Conservation (phyloP, 2,888 invertebrate species). For the Apoda limacodes region DNA sequence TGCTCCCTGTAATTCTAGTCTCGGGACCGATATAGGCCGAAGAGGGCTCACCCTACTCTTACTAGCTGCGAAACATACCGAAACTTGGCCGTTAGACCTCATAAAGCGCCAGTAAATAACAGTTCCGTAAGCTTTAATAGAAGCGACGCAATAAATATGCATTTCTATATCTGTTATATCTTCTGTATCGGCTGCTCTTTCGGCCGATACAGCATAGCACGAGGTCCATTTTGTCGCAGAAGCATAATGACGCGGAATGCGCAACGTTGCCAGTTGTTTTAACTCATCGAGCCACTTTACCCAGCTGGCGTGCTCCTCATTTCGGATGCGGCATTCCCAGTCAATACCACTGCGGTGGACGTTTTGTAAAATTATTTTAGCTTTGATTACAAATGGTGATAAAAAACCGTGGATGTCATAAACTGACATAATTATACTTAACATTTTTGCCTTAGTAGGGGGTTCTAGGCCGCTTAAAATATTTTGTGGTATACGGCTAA, state of each 20-base stretch:
- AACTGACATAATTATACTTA: too few species aligned
- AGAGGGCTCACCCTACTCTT: conserved; percentile 8
- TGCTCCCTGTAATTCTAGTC: too few species aligned
- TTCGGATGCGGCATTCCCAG: conserved; percentile 16
- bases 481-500: conserved; percentile 7
- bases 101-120: conserved; percentile 20
- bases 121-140: conserved; percentile 21
- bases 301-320: conserved; percentile 7
- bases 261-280: conserved; percentile 2
- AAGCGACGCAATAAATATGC: conserved; percentile 25
- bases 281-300: conserved; percentile 9
- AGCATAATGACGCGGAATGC: conserved; percentile 12
- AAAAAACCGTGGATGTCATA: too few species aligned
- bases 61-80: conserved; percentile 13
- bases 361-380: conserved; percentile 16
- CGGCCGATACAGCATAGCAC: conserved; percentile 4
- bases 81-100: conserved; percentile 9
- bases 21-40: neutral
- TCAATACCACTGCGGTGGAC: conserved; percentile 16
- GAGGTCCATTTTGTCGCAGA: conserved; percentile 6
- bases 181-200: neutral
- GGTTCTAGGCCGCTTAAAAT: conserved; percentile 9
- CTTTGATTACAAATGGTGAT: conserved; percentile 16
- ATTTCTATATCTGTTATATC: conserved; percentile 9
- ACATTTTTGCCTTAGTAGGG: too few species aligned